These are phyloP conservation scores for Patella vulgata DNA, from an alignment of 1,140 invertebrate species.

Conservation along the genomic window DNA sequence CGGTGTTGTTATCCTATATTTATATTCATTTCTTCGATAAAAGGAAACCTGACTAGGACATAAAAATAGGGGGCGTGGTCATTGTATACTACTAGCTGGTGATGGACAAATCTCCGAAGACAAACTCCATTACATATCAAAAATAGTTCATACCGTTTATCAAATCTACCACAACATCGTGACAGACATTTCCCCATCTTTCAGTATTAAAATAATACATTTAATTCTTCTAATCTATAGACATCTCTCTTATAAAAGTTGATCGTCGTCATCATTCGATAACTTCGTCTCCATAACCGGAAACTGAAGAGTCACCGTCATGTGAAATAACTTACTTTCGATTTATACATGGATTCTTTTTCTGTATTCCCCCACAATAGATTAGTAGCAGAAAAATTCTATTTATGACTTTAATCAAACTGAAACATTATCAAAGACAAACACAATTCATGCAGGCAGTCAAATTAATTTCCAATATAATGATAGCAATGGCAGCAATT, in stretches of 20 bases:
- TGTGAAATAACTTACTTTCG: no score
- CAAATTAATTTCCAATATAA: no score
- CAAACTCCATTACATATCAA: not conserved
- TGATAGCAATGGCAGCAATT: no score
- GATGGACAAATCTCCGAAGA: not conserved
- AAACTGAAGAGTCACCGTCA: conserved; percentile 9
- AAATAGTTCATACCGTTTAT: conserved; percentile 24
- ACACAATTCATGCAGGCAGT: no score
- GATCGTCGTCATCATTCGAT: conserved; percentile 10
- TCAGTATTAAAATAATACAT: not conserved
- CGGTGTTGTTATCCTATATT: no score
- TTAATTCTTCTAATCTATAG: not conserved
- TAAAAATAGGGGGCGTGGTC: not conserved
- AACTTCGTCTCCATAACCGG: not conserved
- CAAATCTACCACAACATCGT: conserved; percentile 30
- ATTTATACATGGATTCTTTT: no score
- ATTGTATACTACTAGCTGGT: not conserved
- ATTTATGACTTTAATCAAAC: no score
- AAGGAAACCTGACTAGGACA: not conserved
- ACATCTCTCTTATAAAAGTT: not conserved
- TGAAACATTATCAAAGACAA: no score
- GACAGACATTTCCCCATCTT: conserved; percentile 37
- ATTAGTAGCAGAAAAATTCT: no score
- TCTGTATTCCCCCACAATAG: no score
- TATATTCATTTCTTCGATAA: not conserved